Evolutionary conservation across 2,113 vertebrate genomes (phyloP).

Genomic region (Xenopus laevis): DNA sequence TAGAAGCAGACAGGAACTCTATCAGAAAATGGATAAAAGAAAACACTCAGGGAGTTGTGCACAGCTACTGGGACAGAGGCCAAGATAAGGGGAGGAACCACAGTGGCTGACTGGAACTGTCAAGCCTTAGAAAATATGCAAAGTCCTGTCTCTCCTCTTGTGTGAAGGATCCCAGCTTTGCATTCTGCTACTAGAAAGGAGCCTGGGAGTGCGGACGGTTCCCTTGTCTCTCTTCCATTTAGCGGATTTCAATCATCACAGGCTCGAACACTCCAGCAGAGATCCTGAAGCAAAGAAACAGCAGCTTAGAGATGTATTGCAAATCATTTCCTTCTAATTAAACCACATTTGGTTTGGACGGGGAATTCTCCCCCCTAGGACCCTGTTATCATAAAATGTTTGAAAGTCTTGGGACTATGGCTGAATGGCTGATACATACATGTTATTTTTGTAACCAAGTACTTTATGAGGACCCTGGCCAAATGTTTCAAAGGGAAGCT

Average conservation of each 20-base stretch:
- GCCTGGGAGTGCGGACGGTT: conserved; percentile 7
- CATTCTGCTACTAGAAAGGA: not conserved
- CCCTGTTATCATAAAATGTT: too few species aligned
- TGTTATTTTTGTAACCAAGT: too few species aligned
- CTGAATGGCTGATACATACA: too few species aligned
- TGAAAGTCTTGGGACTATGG: too few species aligned
- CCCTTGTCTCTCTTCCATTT: conserved; percentile 53
- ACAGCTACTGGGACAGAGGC: conserved; percentile 31
- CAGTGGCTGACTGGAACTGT: conserved; percentile 5
- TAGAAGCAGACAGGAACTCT: conserved; percentile 29
- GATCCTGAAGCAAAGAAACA: conserved; percentile 65
- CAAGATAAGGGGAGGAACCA: conserved; percentile 2
- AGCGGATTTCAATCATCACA: conserved; percentile 92
- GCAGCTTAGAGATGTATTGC: not conserved
- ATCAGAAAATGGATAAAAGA: conserved; percentile 27
- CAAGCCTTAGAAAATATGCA: not conserved
- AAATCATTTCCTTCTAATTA: too few species aligned
- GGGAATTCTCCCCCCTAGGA: too few species aligned
- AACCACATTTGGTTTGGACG: too few species aligned
- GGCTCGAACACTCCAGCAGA: conserved; percentile 88
- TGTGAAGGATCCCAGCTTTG: conserved; percentile 3
- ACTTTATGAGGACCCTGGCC: too few species aligned
- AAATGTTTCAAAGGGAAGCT: too few species aligned
- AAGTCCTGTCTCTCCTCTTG: not conserved
- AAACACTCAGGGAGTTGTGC: conserved; percentile 25